Base-by-base conservation (phyloP, 2,797 vertebrate species). In the Thripadectes ignobilis region DNA sequence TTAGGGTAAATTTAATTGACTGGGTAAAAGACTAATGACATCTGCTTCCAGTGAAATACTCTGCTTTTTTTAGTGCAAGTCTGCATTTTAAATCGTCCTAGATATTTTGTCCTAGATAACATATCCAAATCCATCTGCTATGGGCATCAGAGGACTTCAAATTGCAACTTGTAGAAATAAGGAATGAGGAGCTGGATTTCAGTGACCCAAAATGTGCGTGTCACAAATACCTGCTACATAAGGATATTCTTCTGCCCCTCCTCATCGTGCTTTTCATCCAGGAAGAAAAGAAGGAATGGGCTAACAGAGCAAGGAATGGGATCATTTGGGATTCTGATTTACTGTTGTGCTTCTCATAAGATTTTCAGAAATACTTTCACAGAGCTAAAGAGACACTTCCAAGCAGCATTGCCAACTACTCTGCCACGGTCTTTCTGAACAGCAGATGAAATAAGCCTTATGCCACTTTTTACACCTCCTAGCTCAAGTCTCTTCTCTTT, bases 21-120 rank as follows among this genome's bases (percentile, higher is more conserved):
- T 58, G 34, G 5, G 36, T 55, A 91, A 91, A 87, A 75, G 11
- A 17, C 27, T 78, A 79, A 92, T 32, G 87, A 49, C 84, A 72
- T 92, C 84, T 81, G 58, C 52, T 87, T 86, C 77, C 77, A 84
- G 58, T 52, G 63, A 84, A 92, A 86, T 15, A 76, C 29, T 63
- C 41, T 17, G 63, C 23, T 46, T 46, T 85, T 92, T 89, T 73
- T 69, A 95, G 75, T 68, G 34, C 45, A 84, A 91, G 58, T 58
- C 51, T 76, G 27, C 89, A 11, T 65, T 89, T 79, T 75, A 43
- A 89, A 49, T 21, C 78, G 81, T 38, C 89, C 81, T 92, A 95
- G 62, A 92, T 91, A 91, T 55, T 59, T 88, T 74, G 94, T 55
- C 93, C 94, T 80, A 92, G 57, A 88, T 88, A 77, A 71, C 34